Evolutionary conservation across 2,113 vertebrate species (phyloP), one percentile per base, ranked within the genome.

Genomic region (Emydocephalus ijimae): DNA sequence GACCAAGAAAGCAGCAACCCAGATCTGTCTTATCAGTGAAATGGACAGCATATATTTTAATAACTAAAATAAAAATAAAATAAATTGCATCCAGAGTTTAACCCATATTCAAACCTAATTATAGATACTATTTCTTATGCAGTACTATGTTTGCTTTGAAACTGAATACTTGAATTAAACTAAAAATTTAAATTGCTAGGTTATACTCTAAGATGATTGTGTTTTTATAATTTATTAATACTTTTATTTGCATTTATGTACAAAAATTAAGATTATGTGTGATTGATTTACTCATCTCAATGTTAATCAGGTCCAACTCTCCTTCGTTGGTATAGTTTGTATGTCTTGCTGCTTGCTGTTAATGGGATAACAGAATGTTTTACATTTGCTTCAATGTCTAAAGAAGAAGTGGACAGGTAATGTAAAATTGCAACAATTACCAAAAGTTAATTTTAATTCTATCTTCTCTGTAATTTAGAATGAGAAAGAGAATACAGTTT

Each of bases 361-460:
- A 99, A 99, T 59, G 99, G 99, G 55, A 97, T 99, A 57, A 98
- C 99, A 0, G 99, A 99, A 95, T 99, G 99, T 94, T 99, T 99
- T 94, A 98, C 98, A 0, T 99, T 98, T 97, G 99, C 99, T 95
- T 98, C 98, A 90, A 99, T 99, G 99, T 98, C 98, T 96, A 98
- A 99, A 95, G 97, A 98, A 89, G 98, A 99, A 91, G 98, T 99
- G 3, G 99, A 99, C 98, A 98, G 98, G 99, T 99, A 94, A 96
- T 98, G 96, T 90, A 81, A 85, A 45, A 59, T 34, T 91, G 90
- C 12, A 91, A 39, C 87, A 59, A 52, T n/a, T 69, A 69, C 5
- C 56, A 48, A 4, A 24, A 57, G 12, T 21, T 12, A 48, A 29
- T 52, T 85, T 54, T 54, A 89, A 4, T 91, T 64, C 39, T 43